Percentiles rank a stretch among this genome's conserved stretches.
These are phyloP conservation scores for Acronicta leporina DNA, from an alignment of 2,888 invertebrate species.

Conservation along the genomic window DNA sequence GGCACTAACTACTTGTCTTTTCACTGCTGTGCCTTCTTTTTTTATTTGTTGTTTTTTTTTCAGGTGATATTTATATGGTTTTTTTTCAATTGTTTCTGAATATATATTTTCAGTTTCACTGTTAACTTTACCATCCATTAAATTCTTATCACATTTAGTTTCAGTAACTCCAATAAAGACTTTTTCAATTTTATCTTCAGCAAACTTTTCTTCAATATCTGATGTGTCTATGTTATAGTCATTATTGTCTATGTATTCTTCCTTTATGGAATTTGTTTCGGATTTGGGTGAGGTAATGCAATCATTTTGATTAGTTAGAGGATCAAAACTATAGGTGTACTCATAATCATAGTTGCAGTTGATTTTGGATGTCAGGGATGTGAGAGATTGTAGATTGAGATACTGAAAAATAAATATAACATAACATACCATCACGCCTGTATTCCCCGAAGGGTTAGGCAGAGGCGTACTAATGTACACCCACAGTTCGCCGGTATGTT, in stretches of 20 bases:
- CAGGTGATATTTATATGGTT: background rate
- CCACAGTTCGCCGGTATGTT: too few relatives aligned
- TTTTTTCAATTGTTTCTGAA: slow-evolving; percentile 5
- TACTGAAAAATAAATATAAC: slow-evolving; percentile 31
- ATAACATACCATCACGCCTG: too few relatives aligned
- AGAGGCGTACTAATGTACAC: too few relatives aligned
- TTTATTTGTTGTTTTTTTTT: background rate
- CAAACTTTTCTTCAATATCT: slow-evolving; percentile 13
- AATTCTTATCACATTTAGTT: background rate
- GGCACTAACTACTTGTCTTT: background rate
- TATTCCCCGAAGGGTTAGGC: too few relatives aligned
- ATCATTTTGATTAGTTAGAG: slow-evolving; percentile 8
- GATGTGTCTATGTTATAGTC: slow-evolving; percentile 26
- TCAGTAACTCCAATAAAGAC: slow-evolving; percentile 4
- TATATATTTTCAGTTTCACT: slow-evolving; percentile 5
- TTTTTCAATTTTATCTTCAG: background rate
- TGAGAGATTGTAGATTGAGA: slow-evolving; percentile 38
- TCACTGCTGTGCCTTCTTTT: slow-evolving; percentile 6
- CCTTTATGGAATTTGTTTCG: slow-evolving; percentile 27
- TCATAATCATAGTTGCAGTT: slow-evolving; percentile 27
- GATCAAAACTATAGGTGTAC: slow-evolving; percentile 21
- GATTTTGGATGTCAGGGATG: slow-evolving; percentile 15
- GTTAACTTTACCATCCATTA: background rate
- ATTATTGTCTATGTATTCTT: slow-evolving; percentile 28
- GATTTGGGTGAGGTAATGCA: slow-evolving; percentile 7